Evolutionary conservation across 2,888 invertebrate species (phyloP).

Genomic region (Gerris lacustris): DNA sequence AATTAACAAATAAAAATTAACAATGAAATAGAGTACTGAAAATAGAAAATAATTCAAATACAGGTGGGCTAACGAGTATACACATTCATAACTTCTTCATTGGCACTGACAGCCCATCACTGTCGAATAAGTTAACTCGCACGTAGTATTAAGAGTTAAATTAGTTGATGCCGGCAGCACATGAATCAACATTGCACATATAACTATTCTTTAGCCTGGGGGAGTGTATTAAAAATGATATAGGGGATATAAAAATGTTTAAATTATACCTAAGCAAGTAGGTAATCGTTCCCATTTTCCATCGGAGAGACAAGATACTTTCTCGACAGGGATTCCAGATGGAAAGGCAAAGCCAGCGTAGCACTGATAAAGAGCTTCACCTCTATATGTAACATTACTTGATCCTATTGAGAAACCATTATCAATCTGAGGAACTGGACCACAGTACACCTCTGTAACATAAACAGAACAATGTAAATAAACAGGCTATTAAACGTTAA

Average conservation of each 20-base stretch:
- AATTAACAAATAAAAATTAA: constrained; percentile 20
- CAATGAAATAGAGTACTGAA: constrained; percentile 18
- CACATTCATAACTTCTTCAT: no score
- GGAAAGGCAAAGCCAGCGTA: constrained; percentile 92
- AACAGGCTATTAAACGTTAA: no score
- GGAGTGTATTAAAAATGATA: no score
- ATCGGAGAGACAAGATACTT: constrained; percentile 76
- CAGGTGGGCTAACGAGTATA: background rate
- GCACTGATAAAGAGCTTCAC: constrained; percentile 88
- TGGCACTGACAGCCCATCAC: no score
- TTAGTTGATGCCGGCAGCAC: no score
- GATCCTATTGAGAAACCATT: constrained; percentile 94
- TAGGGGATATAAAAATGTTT: no score
- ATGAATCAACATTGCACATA: no score
- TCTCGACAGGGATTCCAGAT: constrained; percentile 73
- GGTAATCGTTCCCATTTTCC: constrained; percentile 89
- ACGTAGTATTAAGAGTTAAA: no score
- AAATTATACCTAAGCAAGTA: constrained; percentile 58
- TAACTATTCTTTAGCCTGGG: no score
- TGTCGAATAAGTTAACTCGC: no score
- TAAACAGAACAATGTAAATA: background rate
- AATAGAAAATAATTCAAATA: background rate
- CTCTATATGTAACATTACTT: constrained; percentile 86
- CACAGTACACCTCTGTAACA: constrained; percentile 73
- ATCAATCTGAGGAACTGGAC: constrained; percentile 93